Conservation (phyloP, 1,140 invertebrate species). For the Magallana angulata region DNA sequence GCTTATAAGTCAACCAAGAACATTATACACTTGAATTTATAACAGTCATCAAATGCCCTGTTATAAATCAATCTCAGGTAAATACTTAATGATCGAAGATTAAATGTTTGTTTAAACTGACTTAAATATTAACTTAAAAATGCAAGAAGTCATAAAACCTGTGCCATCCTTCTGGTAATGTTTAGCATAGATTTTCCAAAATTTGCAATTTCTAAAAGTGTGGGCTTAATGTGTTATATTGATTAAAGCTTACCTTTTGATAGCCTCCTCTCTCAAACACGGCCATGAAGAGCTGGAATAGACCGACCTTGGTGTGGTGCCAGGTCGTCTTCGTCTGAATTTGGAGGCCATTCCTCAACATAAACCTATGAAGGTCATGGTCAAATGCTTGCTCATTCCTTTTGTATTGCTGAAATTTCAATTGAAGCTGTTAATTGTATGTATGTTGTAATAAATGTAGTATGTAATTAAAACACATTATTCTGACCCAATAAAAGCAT, state of each 20-base stretch:
- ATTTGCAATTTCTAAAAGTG: no score
- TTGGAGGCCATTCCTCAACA: slow-evolving; percentile 60
- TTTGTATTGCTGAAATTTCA: slow-evolving; percentile 68
- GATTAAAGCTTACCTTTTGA: slow-evolving; percentile 58
- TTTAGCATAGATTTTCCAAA: no score
- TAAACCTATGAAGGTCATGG: slow-evolving; percentile 70
- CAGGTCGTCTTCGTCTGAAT: slow-evolving; percentile 60
- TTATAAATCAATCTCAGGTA: no score
- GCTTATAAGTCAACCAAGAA: no score
- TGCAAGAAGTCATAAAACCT: no score
- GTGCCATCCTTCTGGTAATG: no score
- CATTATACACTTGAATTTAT: no score
- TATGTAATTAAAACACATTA: background rate
- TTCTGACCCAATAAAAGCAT: background rate
- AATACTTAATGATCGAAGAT: no score
- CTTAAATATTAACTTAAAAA: no score
- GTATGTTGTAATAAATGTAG: background rate
- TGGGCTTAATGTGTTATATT: no score
- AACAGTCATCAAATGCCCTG: no score
- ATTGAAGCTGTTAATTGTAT: background rate
- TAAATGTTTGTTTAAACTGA: no score
- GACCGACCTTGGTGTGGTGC: slow-evolving; percentile 64
- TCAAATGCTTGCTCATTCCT: slow-evolving; percentile 72
- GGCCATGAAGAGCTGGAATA: slow-evolving; percentile 70
- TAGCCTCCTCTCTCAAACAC: slow-evolving; percentile 71